A percentile compares a stretch with the other conserved stretches of the same genome.
Evolutionary conservation across 2,113 vertebrate genomes (phyloP).

Genomic region (Tyrannus savana): DNA sequence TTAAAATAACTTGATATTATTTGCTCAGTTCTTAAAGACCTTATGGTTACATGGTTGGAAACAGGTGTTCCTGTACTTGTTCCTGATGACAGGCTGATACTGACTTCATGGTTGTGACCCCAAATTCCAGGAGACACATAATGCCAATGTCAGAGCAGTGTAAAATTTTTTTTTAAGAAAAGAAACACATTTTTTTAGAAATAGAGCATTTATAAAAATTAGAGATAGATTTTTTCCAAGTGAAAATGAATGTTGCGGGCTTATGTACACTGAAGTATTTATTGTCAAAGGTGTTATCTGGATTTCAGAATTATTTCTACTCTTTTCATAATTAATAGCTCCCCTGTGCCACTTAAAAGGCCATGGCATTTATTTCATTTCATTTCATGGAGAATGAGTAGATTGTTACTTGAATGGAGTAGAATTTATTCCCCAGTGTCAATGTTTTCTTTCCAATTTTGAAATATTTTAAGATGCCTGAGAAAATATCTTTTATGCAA

Average conservation of each 20-base stretch:
- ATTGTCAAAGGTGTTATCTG: conserved; percentile 15
- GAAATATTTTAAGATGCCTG: conserved; percentile 29
- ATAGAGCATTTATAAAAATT: not conserved
- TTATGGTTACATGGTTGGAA: not conserved
- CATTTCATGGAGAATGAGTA: conserved; percentile 59
- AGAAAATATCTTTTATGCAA: conserved; percentile 5
- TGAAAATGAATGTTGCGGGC: not conserved
- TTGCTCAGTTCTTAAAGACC: not conserved
- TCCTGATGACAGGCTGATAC: not conserved
- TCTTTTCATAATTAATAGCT: conserved; percentile 40
- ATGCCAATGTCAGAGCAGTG: not conserved
- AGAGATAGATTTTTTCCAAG: not conserved
- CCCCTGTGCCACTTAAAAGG: conserved; percentile 38
- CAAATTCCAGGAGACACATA: not conserved
- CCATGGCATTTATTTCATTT: conserved; percentile 60
- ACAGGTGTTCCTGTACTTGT: not conserved
- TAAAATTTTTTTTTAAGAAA: not conserved
- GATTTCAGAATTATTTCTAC: conserved; percentile 50
- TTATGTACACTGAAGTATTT: not conserved
- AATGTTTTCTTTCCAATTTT: not conserved
- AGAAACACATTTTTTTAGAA: not conserved
- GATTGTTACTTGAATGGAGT: conserved; percentile 48
- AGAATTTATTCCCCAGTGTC: conserved; percentile 24
- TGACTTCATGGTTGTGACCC: not conserved
- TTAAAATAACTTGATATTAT: not conserved